Evolutionary conservation across 2,888 invertebrate genomes (phyloP), one percentile per base, ranked within the genome.

Genomic region (Ormyrus labotus): DNA sequence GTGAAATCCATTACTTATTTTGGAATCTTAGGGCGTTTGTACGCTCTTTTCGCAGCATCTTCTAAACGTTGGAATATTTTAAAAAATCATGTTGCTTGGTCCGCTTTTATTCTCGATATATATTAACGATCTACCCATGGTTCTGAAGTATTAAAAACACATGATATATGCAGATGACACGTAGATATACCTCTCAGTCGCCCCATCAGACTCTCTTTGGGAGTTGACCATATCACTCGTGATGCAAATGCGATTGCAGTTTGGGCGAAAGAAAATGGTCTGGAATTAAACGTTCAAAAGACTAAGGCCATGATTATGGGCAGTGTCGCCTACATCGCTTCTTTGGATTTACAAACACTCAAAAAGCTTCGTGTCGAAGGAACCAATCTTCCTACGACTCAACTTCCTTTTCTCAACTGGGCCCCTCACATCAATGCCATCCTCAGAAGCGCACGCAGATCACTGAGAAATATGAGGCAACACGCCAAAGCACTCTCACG

Each of bases 321-420:
- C 34, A 60, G 60, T 60, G 34, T 7, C 4, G 60, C 34, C 19
- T 60, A 60, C 10, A 60, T 34, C 34, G 6, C 34, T 6, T 6
- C 6, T 6, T 7, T 60, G 6, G 34, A 60, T 10, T 34, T 60
- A 34, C 7, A 19, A 6, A 10, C 34, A 2, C 1, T 9, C 1
- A 7, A 19, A 2, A 60, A 60, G 10, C 7, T 60, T 7, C 6
- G 9, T 5, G 9, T 60, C 6, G 6, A 6, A 2, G 34, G 10
- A 7, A 6, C 8, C 9, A 1, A 2, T 4, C 34, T 60, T 6
- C 60, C 19, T 60, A 60, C 34, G 60, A 60, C 6, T n/a, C n/a
- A n/a, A n/a, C n/a, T n/a, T n/a, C n/a, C n/a, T n/a, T n/a, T n/a
- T 8, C 60, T 60, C 7, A 60, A 60, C 60, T 60, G 60, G 60